Percentiles rank a stretch among this genome's conserved stretches.
These are phyloP conservation scores for Chymomyza amoena DNA, from an alignment of 2,888 invertebrate genomes.

Conservation along the genomic window DNA sequence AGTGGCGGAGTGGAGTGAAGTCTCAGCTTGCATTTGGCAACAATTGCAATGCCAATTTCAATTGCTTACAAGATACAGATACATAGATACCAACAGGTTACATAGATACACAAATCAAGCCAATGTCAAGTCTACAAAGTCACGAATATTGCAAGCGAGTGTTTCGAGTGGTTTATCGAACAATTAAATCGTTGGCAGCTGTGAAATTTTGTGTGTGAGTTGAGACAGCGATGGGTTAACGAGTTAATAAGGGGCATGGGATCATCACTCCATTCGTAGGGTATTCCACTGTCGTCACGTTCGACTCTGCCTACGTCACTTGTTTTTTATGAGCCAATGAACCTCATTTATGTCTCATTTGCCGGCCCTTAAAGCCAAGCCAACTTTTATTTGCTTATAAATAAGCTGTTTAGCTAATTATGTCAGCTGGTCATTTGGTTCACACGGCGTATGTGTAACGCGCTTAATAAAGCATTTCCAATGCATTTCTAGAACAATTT, in stretches of 20 bases:
- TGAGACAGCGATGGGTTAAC: too few species aligned
- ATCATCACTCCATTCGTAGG: too few species aligned
- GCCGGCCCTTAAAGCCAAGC: background rate
- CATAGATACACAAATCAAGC: conserved; percentile 8
- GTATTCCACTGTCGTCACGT: too few species aligned
- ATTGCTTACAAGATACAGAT: conserved; percentile 17
- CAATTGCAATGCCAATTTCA: conserved; percentile 29
- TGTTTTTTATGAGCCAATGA: background rate
- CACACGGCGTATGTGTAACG: conserved; percentile 30
- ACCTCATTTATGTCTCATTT: background rate
- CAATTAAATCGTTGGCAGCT: background rate
- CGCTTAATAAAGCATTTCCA: background rate
- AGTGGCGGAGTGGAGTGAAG: background rate
- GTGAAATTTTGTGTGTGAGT: background rate
- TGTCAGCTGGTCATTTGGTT: background rate
- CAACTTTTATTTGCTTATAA: background rate
- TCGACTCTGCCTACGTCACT: too few species aligned
- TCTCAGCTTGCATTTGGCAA: background rate
- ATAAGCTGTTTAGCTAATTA: background rate
- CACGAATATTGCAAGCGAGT: conserved; percentile 11
- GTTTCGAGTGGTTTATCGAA: background rate
- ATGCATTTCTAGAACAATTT: background rate
- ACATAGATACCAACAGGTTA: conserved; percentile 4
- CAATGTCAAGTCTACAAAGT: conserved; percentile 30
- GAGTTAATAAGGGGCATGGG: too few species aligned